These are phyloP conservation scores for Parazoanthus swiftii DNA, from an alignment of 92 coral and sea anemone genomes.

Conservation along the genomic window DNA sequence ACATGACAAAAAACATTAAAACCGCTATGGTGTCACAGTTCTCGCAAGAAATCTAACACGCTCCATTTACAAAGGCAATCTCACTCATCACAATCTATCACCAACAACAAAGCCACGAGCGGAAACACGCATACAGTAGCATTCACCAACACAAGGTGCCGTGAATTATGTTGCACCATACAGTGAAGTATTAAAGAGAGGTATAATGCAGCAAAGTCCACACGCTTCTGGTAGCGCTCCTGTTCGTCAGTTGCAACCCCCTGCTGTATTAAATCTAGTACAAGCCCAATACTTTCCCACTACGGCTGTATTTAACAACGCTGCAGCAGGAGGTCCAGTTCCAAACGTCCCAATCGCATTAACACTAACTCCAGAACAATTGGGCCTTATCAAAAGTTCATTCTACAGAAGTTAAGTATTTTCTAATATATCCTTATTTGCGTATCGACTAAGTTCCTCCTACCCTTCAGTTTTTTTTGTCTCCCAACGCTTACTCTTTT, in stretches of 20 bases:
- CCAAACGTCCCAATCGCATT: constrained; percentile 5
- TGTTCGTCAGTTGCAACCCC: constrained; percentile 4
- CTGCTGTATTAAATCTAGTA: constrained; percentile 12
- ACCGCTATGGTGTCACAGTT: constrained; percentile 9
- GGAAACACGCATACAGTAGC: not conserved
- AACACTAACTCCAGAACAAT: constrained; percentile 11
- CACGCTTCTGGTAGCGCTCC: not conserved
- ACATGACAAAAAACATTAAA: constrained; percentile 26
- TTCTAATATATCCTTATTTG: not conserved
- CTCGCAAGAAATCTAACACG: constrained; percentile 29
- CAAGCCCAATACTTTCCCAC: not conserved
- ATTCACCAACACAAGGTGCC: not conserved
- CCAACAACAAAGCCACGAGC: not conserved
- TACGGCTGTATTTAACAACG: not conserved
- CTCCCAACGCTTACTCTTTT: too few species aligned
- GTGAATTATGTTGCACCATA: not conserved
- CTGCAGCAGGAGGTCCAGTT: not conserved
- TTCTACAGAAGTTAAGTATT: not conserved
- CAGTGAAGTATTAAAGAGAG: constrained; percentile 5
- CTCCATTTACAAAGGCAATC: constrained; percentile 11
- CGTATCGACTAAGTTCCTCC: constrained; percentile 11
- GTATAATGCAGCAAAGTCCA: not conserved
- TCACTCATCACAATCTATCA: not conserved
- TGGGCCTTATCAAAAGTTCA: constrained; percentile 9
- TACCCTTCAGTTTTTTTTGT: not conserved